Base-by-base conservation (phyloP, 2,888 invertebrate species). In the Diabrotica balteata region DNA sequence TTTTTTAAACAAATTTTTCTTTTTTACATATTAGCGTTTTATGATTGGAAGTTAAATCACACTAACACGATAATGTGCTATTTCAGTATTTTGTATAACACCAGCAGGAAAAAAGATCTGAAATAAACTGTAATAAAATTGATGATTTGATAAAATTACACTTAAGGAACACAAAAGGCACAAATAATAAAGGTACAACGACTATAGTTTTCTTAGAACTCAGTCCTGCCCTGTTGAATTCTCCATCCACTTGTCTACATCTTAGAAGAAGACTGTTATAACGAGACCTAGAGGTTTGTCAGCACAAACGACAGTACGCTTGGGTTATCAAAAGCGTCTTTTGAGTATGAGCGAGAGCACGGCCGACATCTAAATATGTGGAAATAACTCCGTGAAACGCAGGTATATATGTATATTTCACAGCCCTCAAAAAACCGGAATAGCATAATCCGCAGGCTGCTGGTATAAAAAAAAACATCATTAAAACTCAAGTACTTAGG, bases 251-350 rank as follows among this genome's bases (percentile, higher is more conserved):
- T 64, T 60, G 61, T 59, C 61, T 61, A 61, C 63, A 53, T 63
- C 45, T 43, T 54, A 54, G 58, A 42, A 64, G 59, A 62, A 67
- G 66, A 68, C 71, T 72, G 70, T 75, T 76, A 73, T 76, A 76
- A 76, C 73, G 75, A 76, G 73, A 73, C 63, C 11, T 47, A 47
- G 61, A 71, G 69, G 67, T 77, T 75, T 74, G 72, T 72, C 74
- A 75, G 77, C 78, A 76, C 73, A 76, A 74, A 73, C 78, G 79
- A 77, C 72, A 76, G 74, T 76, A 80, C 79, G 81, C 79, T 80
- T 78, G 78, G 80, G 78, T 81, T 80, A 77, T 81, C 81, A 81
- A 81, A 80, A 77, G 80, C 77, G 75, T 77, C 78, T 79, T 80
- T 80, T 80, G 78, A 79, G 74, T 75, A 77, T 71, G 77, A 76